A percentile compares a stretch with the other conserved stretches of the same genome.
These are phyloP conservation scores for Spea hammondii DNA, from an alignment of 2,797 vertebrate species.

Conservation along the genomic window DNA sequence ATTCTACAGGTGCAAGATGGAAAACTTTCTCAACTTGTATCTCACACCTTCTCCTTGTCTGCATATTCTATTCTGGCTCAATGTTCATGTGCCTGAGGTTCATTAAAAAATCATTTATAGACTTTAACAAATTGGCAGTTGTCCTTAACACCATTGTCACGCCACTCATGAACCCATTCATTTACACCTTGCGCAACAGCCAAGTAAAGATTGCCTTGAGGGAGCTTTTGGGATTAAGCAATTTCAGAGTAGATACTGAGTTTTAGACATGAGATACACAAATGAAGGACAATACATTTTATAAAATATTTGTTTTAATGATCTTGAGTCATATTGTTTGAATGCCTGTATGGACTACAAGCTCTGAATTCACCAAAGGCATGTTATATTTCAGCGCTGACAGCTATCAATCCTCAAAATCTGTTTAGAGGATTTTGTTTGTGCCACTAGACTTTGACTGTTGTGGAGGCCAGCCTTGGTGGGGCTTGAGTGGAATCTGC, in stretches of 20 bases:
- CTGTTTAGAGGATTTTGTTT: too few relatives aligned
- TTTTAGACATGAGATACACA: too few relatives aligned
- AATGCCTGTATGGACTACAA: too few relatives aligned
- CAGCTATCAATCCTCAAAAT: too few relatives aligned
- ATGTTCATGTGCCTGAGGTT: constrained; percentile 22
- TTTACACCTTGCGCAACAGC: constrained; percentile 22
- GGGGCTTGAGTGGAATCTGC: too few relatives aligned
- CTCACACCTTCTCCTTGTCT: constrained; percentile 22
- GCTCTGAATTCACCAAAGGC: too few relatives aligned
- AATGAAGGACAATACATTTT: too few relatives aligned
- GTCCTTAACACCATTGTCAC: constrained; percentile 25
- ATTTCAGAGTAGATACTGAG: background rate
- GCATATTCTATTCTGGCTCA: constrained; percentile 20
- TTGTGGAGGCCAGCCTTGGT: too few relatives aligned
- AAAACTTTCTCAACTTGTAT: constrained; percentile 28
- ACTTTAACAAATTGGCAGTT: constrained; percentile 26
- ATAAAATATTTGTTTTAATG: too few relatives aligned
- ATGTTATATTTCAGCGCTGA: too few relatives aligned
- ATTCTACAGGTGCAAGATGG: constrained; percentile 4
- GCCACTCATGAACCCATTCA: constrained; percentile 25
- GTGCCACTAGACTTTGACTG: too few relatives aligned
- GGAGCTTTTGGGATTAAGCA: background rate
- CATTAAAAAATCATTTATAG: background rate
- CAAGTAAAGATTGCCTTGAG: constrained; percentile 7
- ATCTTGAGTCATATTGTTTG: too few relatives aligned